Evolutionary conservation across 1,140 invertebrate genomes (phyloP).

Genomic region (Daktulosphaira vitifoliae): DNA sequence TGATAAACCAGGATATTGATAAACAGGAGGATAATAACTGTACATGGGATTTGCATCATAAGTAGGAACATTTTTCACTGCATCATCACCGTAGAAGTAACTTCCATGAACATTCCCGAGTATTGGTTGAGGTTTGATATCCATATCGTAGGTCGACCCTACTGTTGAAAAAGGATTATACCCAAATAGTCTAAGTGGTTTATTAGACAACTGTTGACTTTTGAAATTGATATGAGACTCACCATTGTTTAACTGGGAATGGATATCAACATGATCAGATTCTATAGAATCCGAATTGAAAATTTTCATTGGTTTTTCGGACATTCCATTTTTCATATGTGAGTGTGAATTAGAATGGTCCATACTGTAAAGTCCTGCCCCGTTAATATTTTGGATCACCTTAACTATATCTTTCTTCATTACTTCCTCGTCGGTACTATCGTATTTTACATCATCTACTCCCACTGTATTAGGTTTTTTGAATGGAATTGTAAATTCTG

Average conservation of each 20-base stretch:
- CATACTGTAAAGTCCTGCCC: neutral
- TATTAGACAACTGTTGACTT: slow-evolving; percentile 19
- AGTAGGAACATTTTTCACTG: too few relatives aligned
- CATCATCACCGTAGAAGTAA: too few relatives aligned
- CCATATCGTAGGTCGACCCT: neutral
- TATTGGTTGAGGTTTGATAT: slow-evolving; percentile 1
- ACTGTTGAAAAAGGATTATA: slow-evolving; percentile 11
- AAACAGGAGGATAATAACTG: too few relatives aligned
- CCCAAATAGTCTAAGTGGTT: slow-evolving; percentile 14
- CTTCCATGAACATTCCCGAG: too few relatives aligned
- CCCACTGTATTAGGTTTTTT: slow-evolving; percentile 2
- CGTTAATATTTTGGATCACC: slow-evolving; percentile 25
- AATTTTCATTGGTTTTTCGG: slow-evolving; percentile 14
- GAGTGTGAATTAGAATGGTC: neutral
- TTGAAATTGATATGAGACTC: slow-evolving; percentile 3
- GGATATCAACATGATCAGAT: neutral
- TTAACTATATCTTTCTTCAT: slow-evolving; percentile 24
- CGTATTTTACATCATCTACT: slow-evolving; percentile 4
- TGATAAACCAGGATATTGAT: too few relatives aligned
- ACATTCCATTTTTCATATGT: neutral
- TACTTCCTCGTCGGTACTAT: neutral
- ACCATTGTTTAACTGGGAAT: too few relatives aligned
- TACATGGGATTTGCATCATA: too few relatives aligned
- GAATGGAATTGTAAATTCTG: slow-evolving; percentile 16
- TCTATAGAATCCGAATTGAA: neutral